Evolutionary conservation across 2,797 vertebrate species (phyloP), one percentile per base, ranked within the genome.

Genomic region (Stomatorhinus walkeri): DNA sequence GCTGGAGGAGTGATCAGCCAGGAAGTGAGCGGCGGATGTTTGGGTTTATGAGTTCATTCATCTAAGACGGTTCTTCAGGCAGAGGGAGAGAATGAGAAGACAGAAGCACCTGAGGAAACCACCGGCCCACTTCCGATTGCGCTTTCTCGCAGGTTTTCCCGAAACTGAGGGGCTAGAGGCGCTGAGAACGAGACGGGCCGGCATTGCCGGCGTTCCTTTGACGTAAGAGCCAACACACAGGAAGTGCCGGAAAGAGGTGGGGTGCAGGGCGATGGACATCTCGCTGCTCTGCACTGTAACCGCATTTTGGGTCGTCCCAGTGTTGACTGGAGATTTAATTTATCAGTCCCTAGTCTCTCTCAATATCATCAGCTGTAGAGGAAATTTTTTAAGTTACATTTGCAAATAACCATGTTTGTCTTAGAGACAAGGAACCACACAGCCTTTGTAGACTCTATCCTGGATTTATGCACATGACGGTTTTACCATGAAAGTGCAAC

Each of bases 21-120:
- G 96, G 95, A 96, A 93, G 90, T 93, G 89, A 89, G 87, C 90
- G 94, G 92, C 93, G 92, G 94, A 93, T 93, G 96, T 96, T 96
- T 96, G 95, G 95, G 94, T 95, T 96, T 95, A 95, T 94, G 91
- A 94, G 91, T 93, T 92, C 94, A 96, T 96, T 96, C 95, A 96
- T 96, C 95, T 95, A 95, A 95, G 95, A 94, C 92, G 93, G 90
- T 91, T 90, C 92, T 89, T 91, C 72, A 90, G 89, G 91, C 92
- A 91, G 89, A 83, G 54, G 92, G 92, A 59, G 92, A 88, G 93
- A 86, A 94, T 19, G 92, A 89, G 90, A 90, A 91, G 51, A 91
- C 56, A 93, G 68, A 94, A 91, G 94, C 95, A 96, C 95, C 95
- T 96, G 95, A 96, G 94, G 93, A 95, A 96, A 96, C 95, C 95